phyloP scores from a whole-genome alignment of 2,888 invertebrate species.

The Heliconius erato region DNA sequence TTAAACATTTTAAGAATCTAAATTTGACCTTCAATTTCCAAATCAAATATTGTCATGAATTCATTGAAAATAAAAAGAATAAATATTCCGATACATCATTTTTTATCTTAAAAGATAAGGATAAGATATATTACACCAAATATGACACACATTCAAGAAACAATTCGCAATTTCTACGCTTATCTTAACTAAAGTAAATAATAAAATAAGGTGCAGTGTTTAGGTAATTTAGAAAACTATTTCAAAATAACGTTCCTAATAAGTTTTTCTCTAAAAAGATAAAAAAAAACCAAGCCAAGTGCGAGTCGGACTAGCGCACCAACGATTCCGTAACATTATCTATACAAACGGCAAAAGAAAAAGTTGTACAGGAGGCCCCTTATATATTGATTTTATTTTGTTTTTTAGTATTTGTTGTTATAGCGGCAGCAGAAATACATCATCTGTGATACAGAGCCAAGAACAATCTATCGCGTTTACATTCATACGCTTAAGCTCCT shows the following conservation, averaged over 20 bases:
- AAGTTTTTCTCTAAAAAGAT: no score
- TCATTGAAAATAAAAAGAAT: not conserved
- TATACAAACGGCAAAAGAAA: no score
- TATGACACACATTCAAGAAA: slow-evolving; percentile 42
- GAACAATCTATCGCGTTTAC: no score
- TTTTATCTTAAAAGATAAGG: slow-evolving; percentile 37
- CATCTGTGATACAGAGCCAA: no score
- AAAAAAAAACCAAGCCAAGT: not conserved
- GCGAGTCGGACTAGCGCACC: no score
- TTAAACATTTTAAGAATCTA: not conserved
- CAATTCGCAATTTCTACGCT: slow-evolving; percentile 22
- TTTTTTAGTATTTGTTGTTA: no score
- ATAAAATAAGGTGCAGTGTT: slow-evolving; percentile 19
- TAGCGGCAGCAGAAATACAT: no score
- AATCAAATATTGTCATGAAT: slow-evolving; percentile 5
- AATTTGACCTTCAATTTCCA: slow-evolving; percentile 13
- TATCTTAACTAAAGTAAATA: slow-evolving; percentile 30
- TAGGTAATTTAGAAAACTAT: not conserved
- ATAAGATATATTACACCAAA: slow-evolving; percentile 42
- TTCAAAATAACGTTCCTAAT: not conserved
- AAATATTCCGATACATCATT: slow-evolving; percentile 38
- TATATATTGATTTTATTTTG: no score
- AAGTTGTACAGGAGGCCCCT: no score
- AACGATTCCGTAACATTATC: no score
- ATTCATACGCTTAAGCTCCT: no score